These are phyloP conservation scores for Psittacula cyanocephala DNA, from an alignment of 2,113 vertebrate species.

Conservation along the genomic window DNA sequence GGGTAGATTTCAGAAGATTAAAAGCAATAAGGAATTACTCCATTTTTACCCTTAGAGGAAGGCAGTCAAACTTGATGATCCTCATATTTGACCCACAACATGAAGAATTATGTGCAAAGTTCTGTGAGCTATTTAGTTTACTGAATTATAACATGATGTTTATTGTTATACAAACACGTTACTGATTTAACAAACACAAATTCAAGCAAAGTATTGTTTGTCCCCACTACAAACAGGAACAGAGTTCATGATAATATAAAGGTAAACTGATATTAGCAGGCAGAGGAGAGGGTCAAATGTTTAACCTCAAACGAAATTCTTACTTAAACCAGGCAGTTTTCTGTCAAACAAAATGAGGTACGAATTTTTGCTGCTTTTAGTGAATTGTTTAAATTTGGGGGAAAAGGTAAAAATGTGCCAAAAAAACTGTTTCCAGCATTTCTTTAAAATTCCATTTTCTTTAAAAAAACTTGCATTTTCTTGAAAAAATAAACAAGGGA, in stretches of 20 bases:
- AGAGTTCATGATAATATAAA: neutral
- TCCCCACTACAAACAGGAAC: neutral
- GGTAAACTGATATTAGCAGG: neutral
- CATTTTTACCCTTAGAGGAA: neutral
- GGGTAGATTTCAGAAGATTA: neutral
- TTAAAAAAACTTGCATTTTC: too few relatives aligned
- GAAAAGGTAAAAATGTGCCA: neutral
- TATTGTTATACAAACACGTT: neutral
- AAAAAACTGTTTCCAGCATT: neutral
- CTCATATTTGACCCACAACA: neutral
- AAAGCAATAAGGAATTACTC: neutral
- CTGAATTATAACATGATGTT: neutral
- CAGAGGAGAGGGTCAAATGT: neutral
- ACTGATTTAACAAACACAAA: neutral
- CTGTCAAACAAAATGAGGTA: neutral
- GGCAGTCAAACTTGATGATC: neutral
- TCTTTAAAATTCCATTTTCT: too few relatives aligned
- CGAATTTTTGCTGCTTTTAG: neutral
- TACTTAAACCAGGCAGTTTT: constrained; percentile 3
- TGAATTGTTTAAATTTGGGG: neutral
- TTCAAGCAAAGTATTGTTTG: neutral
- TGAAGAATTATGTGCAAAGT: neutral
- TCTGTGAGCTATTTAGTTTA: neutral
- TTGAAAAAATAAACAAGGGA: neutral
- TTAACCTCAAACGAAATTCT: neutral